These are phyloP conservation scores for Anniella stebbinsi DNA, from an alignment of 2,797 vertebrate species.

Conservation along the genomic window DNA sequence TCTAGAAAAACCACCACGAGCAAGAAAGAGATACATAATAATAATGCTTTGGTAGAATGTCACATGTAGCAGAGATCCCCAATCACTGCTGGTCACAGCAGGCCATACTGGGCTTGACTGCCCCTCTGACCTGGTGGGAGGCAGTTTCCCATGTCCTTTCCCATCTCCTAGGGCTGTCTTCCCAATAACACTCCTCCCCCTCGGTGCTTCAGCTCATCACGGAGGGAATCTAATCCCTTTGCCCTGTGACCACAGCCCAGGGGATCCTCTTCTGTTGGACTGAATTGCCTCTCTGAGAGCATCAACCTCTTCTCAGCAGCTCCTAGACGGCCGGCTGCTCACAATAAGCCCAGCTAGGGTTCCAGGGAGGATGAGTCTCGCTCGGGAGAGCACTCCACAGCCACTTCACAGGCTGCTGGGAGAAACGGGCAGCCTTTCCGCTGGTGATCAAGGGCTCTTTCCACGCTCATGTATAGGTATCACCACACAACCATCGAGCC, in stretches of 20 bases:
- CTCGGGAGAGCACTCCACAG: background rate
- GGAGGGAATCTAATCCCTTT: background rate
- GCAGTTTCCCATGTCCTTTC: background rate
- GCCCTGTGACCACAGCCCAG: fast-evolving
- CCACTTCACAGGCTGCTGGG: background rate
- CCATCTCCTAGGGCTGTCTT: background rate
- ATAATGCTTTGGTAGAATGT: too few relatives aligned
- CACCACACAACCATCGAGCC: background rate
- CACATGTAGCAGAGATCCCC: too few relatives aligned
- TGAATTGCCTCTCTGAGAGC: background rate
- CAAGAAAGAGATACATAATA: too few relatives aligned
- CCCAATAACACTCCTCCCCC: background rate
- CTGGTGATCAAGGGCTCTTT: background rate
- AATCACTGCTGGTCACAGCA: too few relatives aligned
- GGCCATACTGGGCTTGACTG: too few relatives aligned
- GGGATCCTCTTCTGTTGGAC: background rate
- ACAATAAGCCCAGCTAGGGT: background rate
- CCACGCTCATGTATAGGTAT: background rate
- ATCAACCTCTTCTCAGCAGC: background rate
- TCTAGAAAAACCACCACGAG: too few relatives aligned
- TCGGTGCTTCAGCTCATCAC: background rate
- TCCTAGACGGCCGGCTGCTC: background rate
- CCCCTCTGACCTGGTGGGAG: background rate
- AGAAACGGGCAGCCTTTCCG: background rate
- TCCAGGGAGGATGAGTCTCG: background rate